A percentile compares a stretch with the other conserved stretches of the same genome.
Conservation (phyloP, 1,140 invertebrate species). For the Neocloeon triangulifer region DNA sequence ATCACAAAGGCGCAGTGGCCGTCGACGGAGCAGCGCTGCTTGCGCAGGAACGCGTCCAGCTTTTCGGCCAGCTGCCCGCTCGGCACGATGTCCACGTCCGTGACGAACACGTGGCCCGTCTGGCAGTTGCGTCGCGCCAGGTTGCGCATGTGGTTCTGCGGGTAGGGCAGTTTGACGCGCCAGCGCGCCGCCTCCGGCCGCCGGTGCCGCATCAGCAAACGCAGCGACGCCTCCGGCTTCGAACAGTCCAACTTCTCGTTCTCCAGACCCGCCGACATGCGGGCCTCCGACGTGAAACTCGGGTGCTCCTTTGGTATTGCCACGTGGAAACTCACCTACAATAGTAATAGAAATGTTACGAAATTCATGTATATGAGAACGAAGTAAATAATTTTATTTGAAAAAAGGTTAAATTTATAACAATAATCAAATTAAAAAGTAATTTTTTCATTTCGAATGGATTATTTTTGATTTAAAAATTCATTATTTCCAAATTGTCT, state of each 20-base stretch:
- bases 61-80: slow-evolving; percentile 35
- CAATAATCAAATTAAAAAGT: no score
- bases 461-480: no score
- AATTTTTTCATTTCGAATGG: no score
- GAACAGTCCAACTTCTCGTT: slow-evolving; percentile 27
- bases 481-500: no score
- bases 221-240: slow-evolving; percentile 33
- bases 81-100: slow-evolving; percentile 69
- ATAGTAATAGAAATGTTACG: no score
- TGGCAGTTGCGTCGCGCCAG: slow-evolving; percentile 64
- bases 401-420: no score
- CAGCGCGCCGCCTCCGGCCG: slow-evolving; percentile 30
- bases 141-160: slow-evolving; percentile 69
- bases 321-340: slow-evolving; percentile 44
- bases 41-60: slow-evolving; percentile 45
- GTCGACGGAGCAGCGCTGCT: no score
- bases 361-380: no score
- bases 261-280: neutral
- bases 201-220: slow-evolving; percentile 24
- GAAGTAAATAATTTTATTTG: no score
- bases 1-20: slow-evolving; percentile 67
- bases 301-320: slow-evolving; percentile 29
- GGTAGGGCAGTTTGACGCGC: slow-evolving; percentile 49
- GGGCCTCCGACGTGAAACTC: slow-evolving; percentile 9
- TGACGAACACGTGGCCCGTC: slow-evolving; percentile 52